Base-by-base conservation (phyloP, 1,140 invertebrate genomes). In the Ceratosolen solmsi region DNA sequence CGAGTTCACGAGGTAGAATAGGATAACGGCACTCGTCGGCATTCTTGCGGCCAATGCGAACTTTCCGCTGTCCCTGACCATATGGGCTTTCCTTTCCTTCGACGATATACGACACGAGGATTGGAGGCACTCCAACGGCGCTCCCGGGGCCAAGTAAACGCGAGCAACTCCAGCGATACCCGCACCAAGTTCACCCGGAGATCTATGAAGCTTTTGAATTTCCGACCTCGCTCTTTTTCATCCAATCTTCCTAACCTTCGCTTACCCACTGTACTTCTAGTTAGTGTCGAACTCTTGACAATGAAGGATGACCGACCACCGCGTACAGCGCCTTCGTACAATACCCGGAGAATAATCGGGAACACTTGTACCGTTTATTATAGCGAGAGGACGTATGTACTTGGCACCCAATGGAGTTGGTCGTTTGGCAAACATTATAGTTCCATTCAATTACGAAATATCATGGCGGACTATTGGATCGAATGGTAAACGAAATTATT, bases 201-300 rank as follows among this genome's bases (percentile, higher is more conserved):
- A 70, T 70, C 38, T 68, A 68, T 51, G 60, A 68, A 77, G 58
- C 38, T 58, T 25, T 27, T 58, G 65, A 56, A 79, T 73, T 73
- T 80, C 79, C 33, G 56, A 74, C 17, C 58, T 68, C 38, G 15
- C 20, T 65, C 36, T 58, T 71, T 76, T 60, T 58, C 27, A 0
- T n/a, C n/a, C 56, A 15, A 9, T 49, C 58, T 76, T 70, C 78
- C 7, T 17, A 60, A n/a, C n/a, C n/a, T 49, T 70, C 54, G 30
- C 58, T 79, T 71, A 49, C 58, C 11, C 46, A 17, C 70, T 56
- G 49, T 56, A 76, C 68, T 9, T 38, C 20, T 33, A 68, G 17
- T 38, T 68, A 36, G 63, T 68, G 33, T 41, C 41, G 54, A 63
- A 73, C 41, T 79, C 54, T 54, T 22, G 46, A 70, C 33, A 68